phyloP scores from a whole-genome alignment of 2,797 vertebrate species.

The Peromyscus aztecus region DNA sequence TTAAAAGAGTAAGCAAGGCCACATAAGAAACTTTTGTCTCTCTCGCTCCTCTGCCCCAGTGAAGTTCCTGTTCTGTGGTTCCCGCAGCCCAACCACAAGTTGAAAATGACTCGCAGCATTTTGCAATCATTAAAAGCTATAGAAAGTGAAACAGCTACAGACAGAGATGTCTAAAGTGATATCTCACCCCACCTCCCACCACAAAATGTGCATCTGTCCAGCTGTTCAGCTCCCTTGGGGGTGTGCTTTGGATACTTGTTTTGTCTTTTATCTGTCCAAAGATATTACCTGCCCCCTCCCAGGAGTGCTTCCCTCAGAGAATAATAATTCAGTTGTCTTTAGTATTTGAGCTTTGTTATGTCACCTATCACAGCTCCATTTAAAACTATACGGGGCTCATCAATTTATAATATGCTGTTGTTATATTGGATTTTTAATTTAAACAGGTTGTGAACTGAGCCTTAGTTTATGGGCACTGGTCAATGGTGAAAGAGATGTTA shows the following conservation, averaged over 20 bases:
- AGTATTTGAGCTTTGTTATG: neutral
- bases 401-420: neutral
- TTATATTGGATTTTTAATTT: conserved; percentile 16
- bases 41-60: neutral
- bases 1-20: conserved; percentile 46
- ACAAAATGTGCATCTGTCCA: neutral
- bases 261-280: neutral
- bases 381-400: neutral
- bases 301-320: neutral
- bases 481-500: neutral
- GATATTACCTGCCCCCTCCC: neutral
- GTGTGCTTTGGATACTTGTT: neutral
- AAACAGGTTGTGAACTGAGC: conserved; percentile 38
- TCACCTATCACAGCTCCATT: neutral
- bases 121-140: conserved; percentile 14
- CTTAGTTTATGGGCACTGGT: neutral
- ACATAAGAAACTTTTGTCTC: conserved; percentile 44
- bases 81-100: neutral
- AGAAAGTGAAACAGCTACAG: conserved; percentile 41
- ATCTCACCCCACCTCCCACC: too few species aligned
- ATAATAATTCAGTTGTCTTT: neutral
- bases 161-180: neutral
- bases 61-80: conserved; percentile 76
- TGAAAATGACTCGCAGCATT: conserved; percentile 26
- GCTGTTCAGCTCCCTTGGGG: neutral